Evolutionary conservation across 2,113 vertebrate species (phyloP).

Genomic region (Mus pahari): DNA sequence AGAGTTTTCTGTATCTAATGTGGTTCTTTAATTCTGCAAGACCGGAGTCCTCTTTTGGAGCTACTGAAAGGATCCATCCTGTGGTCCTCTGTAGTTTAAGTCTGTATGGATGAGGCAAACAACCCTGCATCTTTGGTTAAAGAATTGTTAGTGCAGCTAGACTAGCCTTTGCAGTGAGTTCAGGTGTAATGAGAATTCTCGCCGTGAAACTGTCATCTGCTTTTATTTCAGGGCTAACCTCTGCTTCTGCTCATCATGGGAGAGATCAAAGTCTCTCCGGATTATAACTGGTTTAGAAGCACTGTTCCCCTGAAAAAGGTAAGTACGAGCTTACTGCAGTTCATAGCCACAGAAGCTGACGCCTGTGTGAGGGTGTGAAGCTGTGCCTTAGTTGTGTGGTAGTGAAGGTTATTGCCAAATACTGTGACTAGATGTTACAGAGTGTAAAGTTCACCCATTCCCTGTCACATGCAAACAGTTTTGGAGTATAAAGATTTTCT

Average conservation of each 20-base stretch:
- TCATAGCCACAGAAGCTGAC: background rate
- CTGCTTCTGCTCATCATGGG: constrained; percentile 90
- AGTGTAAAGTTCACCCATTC: background rate
- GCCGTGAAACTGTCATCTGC: constrained; percentile 74
- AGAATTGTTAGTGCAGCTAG: background rate
- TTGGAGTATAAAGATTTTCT: constrained; percentile 1
- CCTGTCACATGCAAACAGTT: constrained; percentile 12
- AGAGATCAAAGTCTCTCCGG: constrained; percentile 98
- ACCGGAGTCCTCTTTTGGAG: constrained; percentile 26
- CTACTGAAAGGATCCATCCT: constrained; percentile 21
- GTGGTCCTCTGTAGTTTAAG: constrained; percentile 54
- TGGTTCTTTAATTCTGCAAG: constrained; percentile 21
- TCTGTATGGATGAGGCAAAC: background rate
- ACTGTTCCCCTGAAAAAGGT: constrained; percentile 98
- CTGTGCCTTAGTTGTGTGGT: background rate
- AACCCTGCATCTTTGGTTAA: constrained; percentile 3
- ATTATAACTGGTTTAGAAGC: constrained; percentile 99
- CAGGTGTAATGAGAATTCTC: constrained; percentile 14
- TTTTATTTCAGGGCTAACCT: constrained; percentile 83
- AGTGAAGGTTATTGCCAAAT: constrained; percentile 9
- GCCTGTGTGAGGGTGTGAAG: constrained; percentile 28
- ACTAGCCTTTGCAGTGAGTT: constrained; percentile 41
- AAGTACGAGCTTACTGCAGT: constrained; percentile 78
- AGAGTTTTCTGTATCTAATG: background rate
- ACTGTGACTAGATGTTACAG: background rate